Percentiles rank a stretch among this genome's conserved stretches.
Evolutionary conservation across 2,797 vertebrate species (phyloP).

Genomic region (Spinus olivaceus): DNA sequence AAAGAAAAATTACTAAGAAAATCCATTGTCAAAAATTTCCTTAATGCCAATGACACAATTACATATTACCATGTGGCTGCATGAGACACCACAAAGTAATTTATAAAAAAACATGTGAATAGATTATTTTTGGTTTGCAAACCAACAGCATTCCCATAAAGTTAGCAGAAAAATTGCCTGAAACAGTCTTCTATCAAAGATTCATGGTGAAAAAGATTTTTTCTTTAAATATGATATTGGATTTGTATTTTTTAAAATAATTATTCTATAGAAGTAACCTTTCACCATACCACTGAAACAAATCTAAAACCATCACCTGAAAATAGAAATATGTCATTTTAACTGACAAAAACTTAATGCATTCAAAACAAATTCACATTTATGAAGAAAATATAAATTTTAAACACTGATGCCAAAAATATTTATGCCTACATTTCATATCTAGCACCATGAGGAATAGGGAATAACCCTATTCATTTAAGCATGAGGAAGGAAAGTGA

Average conservation of each 20-base stretch:
- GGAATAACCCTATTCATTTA: not conserved
- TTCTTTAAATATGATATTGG: not conserved
- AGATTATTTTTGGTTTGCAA: not conserved
- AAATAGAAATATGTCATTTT: not conserved
- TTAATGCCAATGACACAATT: not conserved
- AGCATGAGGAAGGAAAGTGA: not conserved
- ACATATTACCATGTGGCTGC: rapidly evolving
- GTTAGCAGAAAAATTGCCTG: not conserved
- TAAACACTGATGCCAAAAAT: not conserved
- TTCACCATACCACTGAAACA: not conserved
- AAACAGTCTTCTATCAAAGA: not conserved
- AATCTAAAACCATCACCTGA: not conserved
- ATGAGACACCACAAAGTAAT: not conserved
- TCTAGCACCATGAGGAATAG: not conserved
- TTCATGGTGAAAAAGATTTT: not conserved
- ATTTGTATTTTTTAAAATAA: not conserved
- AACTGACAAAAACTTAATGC: not conserved
- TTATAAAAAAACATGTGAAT: not conserved
- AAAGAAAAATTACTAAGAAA: not conserved
- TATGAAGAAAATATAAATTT: not conserved
- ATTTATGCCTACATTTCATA: not conserved
- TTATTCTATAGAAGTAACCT: not conserved
- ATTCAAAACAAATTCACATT: not conserved
- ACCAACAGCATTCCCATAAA: not conserved
- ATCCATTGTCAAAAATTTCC: not conserved